Evolutionary conservation across 1,140 invertebrate genomes (phyloP), one percentile per base, ranked within the genome.

Genomic region (Lepidotrigona ventralis): DNA sequence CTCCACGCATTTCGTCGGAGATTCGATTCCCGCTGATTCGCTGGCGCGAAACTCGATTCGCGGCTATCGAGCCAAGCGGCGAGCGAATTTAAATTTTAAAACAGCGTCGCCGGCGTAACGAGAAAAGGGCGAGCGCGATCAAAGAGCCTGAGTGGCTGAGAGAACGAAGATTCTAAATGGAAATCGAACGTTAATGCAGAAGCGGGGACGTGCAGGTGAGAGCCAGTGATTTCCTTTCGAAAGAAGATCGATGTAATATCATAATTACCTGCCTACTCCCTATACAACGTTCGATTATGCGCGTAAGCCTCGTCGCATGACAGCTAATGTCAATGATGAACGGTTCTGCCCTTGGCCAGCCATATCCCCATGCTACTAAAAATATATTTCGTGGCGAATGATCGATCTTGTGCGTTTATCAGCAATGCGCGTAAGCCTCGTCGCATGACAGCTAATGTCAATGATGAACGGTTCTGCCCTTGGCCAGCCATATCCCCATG

Each of bases 241-340:
- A 26, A 21, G 26, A 54, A 39, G 70, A 26, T 29, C 54, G 69
- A 56, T 60, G 46, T 46, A 63, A 72, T 73, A 54, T 73, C 69
- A 26, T 39, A 72, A 80, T 80, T 72, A 54, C 26, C 58, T 33
- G 2, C 6, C 8, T 46, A 17, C 26, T 17, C 2, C 17, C 39
- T 63, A 54, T 21, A 33, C 51, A 70, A 63, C 46, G 23, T 29
- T 26, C n/a, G 68, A 80, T 73, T 80, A 54, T 64, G 70, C 26
- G 39, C 39, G 46, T 68, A 68, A 72, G 53, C 69, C 46, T 15
- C 4, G 26, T n/a, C 39, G 33, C 58, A 6, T 53, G 46, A 33
- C 76, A 53, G 46, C 56, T 54, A 64, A 70, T 80, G 70, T 73
- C 58, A 80, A 73, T 63, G 79, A 73, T 72, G 53, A 63, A 80